These are phyloP conservation scores for Trimorus sp. DNA, from an alignment of 2,888 invertebrate genomes.

Conservation along the genomic window DNA sequence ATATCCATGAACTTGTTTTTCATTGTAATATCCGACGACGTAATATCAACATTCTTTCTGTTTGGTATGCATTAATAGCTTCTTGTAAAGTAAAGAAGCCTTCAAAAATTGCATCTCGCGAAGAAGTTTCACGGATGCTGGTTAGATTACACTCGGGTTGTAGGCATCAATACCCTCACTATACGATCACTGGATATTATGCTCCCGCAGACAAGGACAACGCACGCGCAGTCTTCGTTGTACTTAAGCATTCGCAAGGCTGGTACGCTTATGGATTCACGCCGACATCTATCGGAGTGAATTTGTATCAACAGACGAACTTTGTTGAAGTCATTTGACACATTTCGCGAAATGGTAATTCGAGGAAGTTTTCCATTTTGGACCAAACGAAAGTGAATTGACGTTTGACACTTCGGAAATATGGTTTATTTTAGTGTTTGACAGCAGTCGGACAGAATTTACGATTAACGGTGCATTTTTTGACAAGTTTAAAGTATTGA, in stretches of 20 bases:
- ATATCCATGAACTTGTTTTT: too few relatives aligned
- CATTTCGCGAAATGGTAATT: too few relatives aligned
- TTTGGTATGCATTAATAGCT: slow-evolving; percentile 64
- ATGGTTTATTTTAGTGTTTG: too few relatives aligned
- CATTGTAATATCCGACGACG: too few relatives aligned
- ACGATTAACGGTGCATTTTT: too few relatives aligned
- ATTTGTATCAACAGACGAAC: neutral
- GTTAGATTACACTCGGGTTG: slow-evolving; percentile 83
- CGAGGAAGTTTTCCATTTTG: too few relatives aligned
- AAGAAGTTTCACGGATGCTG: slow-evolving; percentile 84
- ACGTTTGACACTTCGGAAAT: too few relatives aligned
- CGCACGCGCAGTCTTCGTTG: neutral
- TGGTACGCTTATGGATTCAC: neutral
- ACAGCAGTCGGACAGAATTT: too few relatives aligned
- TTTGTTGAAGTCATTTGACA: neutral
- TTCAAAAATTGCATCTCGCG: slow-evolving; percentile 90
- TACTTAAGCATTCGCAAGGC: slow-evolving; percentile 9
- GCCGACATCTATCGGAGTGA: slow-evolving; percentile 17
- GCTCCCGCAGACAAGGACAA: slow-evolving; percentile 91
- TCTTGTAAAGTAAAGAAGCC: slow-evolving; percentile 87
- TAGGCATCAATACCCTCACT: slow-evolving; percentile 94
- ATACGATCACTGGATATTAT: slow-evolving; percentile 92
- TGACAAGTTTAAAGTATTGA: too few relatives aligned
- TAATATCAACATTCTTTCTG: too few relatives aligned
- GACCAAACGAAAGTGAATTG: too few relatives aligned